Evolutionary conservation across 1,140 invertebrate species (phyloP), one percentile per base, ranked within the genome.

Genomic region (Drosophila baimaii): DNA sequence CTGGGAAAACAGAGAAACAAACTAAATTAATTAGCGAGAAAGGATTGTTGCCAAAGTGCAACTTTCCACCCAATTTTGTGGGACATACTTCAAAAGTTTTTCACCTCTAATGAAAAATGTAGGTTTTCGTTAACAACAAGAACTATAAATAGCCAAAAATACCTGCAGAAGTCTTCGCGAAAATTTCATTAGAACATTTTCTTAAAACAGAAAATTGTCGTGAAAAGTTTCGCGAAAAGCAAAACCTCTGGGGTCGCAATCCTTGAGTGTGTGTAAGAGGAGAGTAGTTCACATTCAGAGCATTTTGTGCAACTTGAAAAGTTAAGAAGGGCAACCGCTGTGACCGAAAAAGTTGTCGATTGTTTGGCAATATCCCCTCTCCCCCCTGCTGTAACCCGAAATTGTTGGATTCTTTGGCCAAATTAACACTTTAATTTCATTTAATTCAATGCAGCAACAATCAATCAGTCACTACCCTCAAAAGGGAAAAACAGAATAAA

Each of bases 381-480:
- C 39, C 19, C 57, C 66, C 37, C 71, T 51, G 44, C 21, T 44
- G 17, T 23, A 33, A 21, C 41, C 61, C 61, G 0, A 65, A 68
- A 41, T 31, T 25, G 13, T 23, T 1, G 13, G 23, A 33, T 37
- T 27, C 33, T 23, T n/a, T 58, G 41, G 39, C 12, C 27, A 77
- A 77, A 69, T 77, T 51, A 77, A 69, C 54, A 70, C 49, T 77
- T 77, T 70, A 77, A 77, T 62, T 77, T 69, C 41, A 55, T 25
- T 56, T 56, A 69, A 77, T 49, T 10, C 56, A 23, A 35, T 21
- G 17, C 56, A 51, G 37, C 56, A 76, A 58, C 62, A 76, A 76
- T 76, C 73, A 76, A 68, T 76, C 73, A 76, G 46, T 21, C n/a
- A 33, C 10, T 19, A 29, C 44, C 27, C 23, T 33, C 33, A 37